Evolutionary conservation across 2,888 invertebrate genomes (phyloP), one percentile per base, ranked within the genome.

Genomic region (Ametastegia equiseti): DNA sequence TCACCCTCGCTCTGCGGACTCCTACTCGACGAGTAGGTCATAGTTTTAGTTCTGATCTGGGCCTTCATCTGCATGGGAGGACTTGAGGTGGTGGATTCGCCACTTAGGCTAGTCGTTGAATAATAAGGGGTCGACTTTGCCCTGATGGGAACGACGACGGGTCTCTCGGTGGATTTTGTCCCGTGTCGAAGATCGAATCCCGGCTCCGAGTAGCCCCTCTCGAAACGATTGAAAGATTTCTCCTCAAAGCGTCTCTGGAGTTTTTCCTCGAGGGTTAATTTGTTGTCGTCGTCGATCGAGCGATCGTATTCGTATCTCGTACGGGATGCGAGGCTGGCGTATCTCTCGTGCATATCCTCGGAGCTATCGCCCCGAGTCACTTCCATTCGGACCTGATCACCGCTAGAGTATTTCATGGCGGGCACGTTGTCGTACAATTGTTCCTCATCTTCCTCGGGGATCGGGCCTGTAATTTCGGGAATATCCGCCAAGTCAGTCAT

Each of bases 101-200:
- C 95, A 93, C 90, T 96, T 94, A 86, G 93, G 93, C 92, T 95
- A 92, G 85, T 94, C 91, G 89, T 94, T 90, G 91, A 91, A 80
- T 91, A 91, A 63, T 91, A 91, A 19, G 91, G 90, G 9, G 90
- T 89, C 23, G 91, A 89, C 60, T 90, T 91, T 0, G 90, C 88
- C 45, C 89, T 85, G n/a, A 88, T 87, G 0, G 93, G 93, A 13
- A 93, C 93, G 2, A 93, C 86, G 2, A 94, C 93, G 0, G 93
- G 93, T 82, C 93, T 86, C 86, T 93, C 93, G 1, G 93, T 93
- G 0, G 93, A 93, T 84, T 92, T 92, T 0, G 92, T 92, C 54
- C 92, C 93, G 80, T 86, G 87, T 83, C 90, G 90, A 13, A 82
- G 83, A 33, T 87, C 86, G 11, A 86, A 85, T 19, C 80, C 82